A percentile compares a stretch with the other conserved stretches of the same genome.
Evolutionary conservation across 1,140 invertebrate genomes (phyloP).

Genomic region (Aleiodes sp.): DNA sequence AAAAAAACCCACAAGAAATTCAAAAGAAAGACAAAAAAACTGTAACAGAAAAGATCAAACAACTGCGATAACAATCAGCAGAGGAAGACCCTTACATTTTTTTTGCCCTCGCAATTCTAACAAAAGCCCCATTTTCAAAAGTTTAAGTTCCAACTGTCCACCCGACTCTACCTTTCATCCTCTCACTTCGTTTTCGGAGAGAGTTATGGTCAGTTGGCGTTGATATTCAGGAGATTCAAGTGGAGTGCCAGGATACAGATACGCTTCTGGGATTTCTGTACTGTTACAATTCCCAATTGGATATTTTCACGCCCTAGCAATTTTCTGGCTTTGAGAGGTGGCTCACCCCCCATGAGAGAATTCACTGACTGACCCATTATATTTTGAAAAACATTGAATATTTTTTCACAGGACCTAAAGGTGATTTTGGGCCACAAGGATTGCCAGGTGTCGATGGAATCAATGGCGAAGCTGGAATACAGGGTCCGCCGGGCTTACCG

Average conservation of each 20-base stretch:
- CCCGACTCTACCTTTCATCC: no score
- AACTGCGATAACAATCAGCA: conserved; percentile 1
- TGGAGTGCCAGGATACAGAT: neutral
- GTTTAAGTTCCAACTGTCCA: neutral
- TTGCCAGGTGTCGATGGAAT: conserved; percentile 70
- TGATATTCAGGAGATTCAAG: conserved; percentile 3
- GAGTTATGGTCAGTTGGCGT: neutral
- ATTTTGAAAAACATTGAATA: neutral
- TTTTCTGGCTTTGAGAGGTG: conserved; percentile 19
- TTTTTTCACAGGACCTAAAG: conserved; percentile 64
- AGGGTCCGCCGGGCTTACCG: conserved; percentile 77
- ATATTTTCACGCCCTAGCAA: conserved; percentile 20
- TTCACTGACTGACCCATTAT: neutral
- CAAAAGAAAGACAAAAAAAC: no score
- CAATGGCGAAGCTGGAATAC: conserved; percentile 72
- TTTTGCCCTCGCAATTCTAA: neutral
- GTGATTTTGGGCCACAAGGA: conserved; percentile 69
- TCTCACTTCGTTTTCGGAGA: neutral
- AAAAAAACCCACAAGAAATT: no score
- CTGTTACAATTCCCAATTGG: conserved; percentile 12
- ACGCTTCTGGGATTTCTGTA: conserved; percentile 8
- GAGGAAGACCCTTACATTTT: neutral
- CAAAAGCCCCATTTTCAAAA: neutral
- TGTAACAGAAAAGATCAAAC: neutral
- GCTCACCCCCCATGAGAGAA: neutral